Conservation (phyloP, 2,888 invertebrate species). For the Trilocha varians region DNA sequence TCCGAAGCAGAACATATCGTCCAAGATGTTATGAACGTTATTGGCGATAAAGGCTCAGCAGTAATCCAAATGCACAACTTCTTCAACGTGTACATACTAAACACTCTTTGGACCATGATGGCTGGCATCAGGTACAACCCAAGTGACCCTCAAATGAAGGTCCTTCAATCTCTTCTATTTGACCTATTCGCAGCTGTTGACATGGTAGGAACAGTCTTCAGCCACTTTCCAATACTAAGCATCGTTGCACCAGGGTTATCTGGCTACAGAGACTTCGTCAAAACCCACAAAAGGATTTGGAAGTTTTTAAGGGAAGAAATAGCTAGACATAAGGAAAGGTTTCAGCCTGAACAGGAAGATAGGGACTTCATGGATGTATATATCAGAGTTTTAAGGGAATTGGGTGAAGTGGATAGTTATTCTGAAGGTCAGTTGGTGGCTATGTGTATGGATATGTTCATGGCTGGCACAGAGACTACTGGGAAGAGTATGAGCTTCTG, state of each 20-base stretch:
- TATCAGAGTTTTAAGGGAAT: constrained; percentile 76
- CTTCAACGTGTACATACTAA: constrained; percentile 84
- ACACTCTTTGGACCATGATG: constrained; percentile 89
- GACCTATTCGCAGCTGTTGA: constrained; percentile 83
- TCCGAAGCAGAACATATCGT: constrained; percentile 80
- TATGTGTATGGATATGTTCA: constrained; percentile 88
- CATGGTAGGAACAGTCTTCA: constrained; percentile 86
- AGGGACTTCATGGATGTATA: constrained; percentile 89
- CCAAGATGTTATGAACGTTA: constrained; percentile 54
- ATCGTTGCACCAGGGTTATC: constrained; percentile 82
- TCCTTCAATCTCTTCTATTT: constrained; percentile 78
- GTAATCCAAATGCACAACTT: constrained; percentile 80
- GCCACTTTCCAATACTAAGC: constrained; percentile 83
- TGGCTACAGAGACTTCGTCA: constrained; percentile 82
- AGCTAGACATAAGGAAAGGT: constrained; percentile 77
- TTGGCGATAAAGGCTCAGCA: constrained; percentile 49
- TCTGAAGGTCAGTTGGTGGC: constrained; percentile 84
- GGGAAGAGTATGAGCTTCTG: constrained; percentile 84
- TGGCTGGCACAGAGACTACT: constrained; percentile 91
- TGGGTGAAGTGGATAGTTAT: constrained; percentile 71
- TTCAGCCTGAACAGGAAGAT: constrained; percentile 73
- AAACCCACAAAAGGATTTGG: constrained; percentile 81
- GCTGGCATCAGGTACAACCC: constrained; percentile 82
- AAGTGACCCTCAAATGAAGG: constrained; percentile 78
- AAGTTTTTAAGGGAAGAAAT: constrained; percentile 81